Evolutionary conservation across 2,113 vertebrate genomes (phyloP).

Genomic region (Peromyscus maniculatus): DNA sequence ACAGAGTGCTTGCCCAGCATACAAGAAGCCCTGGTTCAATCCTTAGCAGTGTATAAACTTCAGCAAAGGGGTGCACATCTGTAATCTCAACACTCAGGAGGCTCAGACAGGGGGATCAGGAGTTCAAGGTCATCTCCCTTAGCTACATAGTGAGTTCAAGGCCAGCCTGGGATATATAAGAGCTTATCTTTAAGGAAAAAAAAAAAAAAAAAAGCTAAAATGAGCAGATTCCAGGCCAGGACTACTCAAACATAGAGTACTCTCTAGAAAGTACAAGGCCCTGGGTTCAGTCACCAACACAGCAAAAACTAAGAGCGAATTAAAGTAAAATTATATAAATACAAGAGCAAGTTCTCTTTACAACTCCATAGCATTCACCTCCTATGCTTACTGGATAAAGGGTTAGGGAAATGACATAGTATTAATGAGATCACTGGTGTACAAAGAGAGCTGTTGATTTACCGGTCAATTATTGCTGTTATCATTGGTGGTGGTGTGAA

Average conservation of each 20-base stretch:
- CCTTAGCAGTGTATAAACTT: background rate
- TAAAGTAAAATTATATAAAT: background rate
- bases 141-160: background rate
- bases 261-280: background rate
- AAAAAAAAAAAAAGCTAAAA: background rate
- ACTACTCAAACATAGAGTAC: background rate
- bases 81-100: too few species aligned
- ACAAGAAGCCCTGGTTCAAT: too few species aligned
- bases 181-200: background rate
- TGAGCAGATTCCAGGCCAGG: background rate
- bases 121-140: background rate
- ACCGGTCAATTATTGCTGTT: background rate
- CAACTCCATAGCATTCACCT: background rate
- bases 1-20: background rate
- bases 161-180: background rate
- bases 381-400: background rate
- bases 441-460: background rate
- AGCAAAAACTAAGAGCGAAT: background rate
- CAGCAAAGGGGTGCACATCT: too few species aligned
- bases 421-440: constrained; percentile 1
- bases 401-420: background rate
- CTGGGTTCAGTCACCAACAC: too few species aligned
- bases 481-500: background rate
- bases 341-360: background rate
- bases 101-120: background rate